These are phyloP conservation scores for Streblospio benedicti DNA, from an alignment of 1,140 invertebrate species.

Conservation along the genomic window DNA sequence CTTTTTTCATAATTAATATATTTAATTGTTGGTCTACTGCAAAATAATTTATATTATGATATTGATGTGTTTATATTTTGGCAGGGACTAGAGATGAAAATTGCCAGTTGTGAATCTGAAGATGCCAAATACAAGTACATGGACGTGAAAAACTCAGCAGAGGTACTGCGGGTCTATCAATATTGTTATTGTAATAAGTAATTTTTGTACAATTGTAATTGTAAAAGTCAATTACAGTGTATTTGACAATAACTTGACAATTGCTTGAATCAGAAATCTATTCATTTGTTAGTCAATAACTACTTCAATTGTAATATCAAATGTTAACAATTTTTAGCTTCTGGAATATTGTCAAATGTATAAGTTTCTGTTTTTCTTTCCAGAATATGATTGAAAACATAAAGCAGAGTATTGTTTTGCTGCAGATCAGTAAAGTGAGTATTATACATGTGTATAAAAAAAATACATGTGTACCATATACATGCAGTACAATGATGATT, in stretches of 20 bases:
- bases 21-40: too few relatives aligned
- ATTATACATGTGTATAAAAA: too few relatives aligned
- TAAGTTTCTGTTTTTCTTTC: constrained; percentile 17
- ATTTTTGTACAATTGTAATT: not conserved
- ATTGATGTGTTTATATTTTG: not conserved
- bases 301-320: too few relatives aligned
- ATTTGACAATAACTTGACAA: not conserved
- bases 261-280: not conserved
- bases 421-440: constrained; percentile 91
- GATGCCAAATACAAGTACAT: not conserved
- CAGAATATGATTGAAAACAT: constrained; percentile 83
- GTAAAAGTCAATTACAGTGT: not conserved
- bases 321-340: too few relatives aligned
- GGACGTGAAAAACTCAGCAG: constrained; percentile 22
- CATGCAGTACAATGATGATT: too few relatives aligned
- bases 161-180: constrained; percentile 22
- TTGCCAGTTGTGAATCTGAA: not conserved
- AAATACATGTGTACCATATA: too few relatives aligned
- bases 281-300: constrained; percentile 1
- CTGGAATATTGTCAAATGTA: too few relatives aligned
- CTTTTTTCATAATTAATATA: too few relatives aligned
- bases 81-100: not conserved
- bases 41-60: too few relatives aligned
- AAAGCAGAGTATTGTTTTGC: constrained; percentile 91
- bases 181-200: not conserved